These are phyloP conservation scores for Parotia lawesii DNA, from an alignment of 2,113 vertebrate species.

Conservation along the genomic window DNA sequence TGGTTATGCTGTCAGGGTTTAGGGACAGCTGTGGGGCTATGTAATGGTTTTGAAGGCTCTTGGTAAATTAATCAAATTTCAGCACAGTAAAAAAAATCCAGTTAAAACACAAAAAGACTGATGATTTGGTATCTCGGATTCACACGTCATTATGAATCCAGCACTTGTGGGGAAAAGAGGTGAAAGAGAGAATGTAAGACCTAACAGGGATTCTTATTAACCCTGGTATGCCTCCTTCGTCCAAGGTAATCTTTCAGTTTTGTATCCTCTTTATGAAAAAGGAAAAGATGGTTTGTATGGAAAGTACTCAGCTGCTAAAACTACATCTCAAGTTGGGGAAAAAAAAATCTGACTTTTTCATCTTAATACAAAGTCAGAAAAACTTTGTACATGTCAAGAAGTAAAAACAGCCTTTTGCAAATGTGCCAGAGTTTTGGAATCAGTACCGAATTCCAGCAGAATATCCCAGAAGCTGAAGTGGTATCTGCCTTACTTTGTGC, in stretches of 20 bases:
- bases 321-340: neutral
- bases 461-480: neutral
- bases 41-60: neutral
- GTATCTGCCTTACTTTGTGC: neutral
- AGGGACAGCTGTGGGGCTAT: neutral
- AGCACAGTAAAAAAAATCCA: neutral
- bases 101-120: neutral
- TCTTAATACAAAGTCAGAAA: neutral
- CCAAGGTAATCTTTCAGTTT: neutral
- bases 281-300: neutral
- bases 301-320: neutral
- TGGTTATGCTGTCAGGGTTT: neutral
- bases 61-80: neutral
- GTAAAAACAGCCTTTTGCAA: neutral
- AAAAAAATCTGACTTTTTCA: neutral
- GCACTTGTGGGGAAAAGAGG: neutral
- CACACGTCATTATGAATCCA: neutral
- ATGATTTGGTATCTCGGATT: neutral
- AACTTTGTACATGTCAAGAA: neutral
- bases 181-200: neutral
- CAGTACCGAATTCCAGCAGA: neutral
- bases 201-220: slow-evolving; percentile 10
- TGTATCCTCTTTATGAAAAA: neutral
- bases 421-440: neutral
- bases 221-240: neutral